Evolutionary conservation across 2,113 vertebrate species (phyloP), one percentile per base, ranked within the genome.

Genomic region (Chunga burmeisteri): DNA sequence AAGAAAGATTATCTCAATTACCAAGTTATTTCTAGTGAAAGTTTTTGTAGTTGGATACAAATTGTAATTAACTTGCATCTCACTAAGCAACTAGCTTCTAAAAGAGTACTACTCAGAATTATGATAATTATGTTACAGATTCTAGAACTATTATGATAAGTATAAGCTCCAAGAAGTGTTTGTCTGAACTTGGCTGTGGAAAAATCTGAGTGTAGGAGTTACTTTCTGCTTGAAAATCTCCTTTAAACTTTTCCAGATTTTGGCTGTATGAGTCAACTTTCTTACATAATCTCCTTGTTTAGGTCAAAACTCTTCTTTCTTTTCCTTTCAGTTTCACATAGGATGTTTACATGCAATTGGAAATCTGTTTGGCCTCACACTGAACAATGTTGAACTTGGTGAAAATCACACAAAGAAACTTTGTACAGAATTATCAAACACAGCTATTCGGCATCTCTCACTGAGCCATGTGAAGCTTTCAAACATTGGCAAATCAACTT

Each of bases 271-370:
- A 20, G 23, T 44, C 63, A 81, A 13, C 5, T 89, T 86, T 67
- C 26, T 62, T 73, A 61, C 9, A 38, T 88, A 27, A 42, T 40
- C 7, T 3, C 5, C 13, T n/a, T 81, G 10, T 62, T 87, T 32
- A 72, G 30, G 13, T 72, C 10, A 94, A 73, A 70, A 36, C 10
- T 50, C 10, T 38, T 34, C 53, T 77, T 92, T 22, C 40, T 87
- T 36, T 93, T 58, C n/a, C 38, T 95, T 96, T 89, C 92, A 99
- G 99, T 96, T 99, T 95, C 98, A 98, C 27, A 40, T 16, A 14
- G 98, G 98, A 27, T 99, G 99, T 97, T 99, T 99, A 72, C 93
- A 92, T 40, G 90, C 97, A 25, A 98, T 99, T 92, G 97, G 98
- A 94, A 94, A 97, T 46, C 92, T 99, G 9, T 95, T 73, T 32